Conservation (phyloP, 2,797 vertebrate species). For the Anguilla obscura region DNA sequence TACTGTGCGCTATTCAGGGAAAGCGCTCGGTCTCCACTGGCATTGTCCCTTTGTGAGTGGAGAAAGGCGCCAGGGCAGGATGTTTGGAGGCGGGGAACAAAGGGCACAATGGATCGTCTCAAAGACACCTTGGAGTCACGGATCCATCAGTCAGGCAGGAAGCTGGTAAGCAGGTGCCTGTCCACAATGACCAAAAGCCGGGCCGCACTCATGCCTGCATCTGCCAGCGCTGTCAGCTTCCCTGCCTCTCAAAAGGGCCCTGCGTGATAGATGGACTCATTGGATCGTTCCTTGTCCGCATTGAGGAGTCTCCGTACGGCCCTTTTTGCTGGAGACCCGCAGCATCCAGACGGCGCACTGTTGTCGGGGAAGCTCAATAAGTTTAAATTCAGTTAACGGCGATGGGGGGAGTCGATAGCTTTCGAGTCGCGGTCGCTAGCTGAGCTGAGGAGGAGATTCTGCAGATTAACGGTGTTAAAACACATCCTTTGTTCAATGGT, state of each 20-base stretch:
- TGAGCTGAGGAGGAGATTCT: neutral
- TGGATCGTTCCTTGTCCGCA: slow-evolving; percentile 57
- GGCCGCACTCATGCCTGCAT: slow-evolving; percentile 48
- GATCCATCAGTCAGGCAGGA: slow-evolving; percentile 71
- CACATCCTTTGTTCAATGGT: neutral
- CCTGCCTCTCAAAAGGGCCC: slow-evolving; percentile 57
- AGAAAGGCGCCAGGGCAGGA: slow-evolving; percentile 59
- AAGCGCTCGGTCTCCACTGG: slow-evolving; percentile 61
- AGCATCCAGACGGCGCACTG: slow-evolving; percentile 21
- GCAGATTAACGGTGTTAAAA: slow-evolving; percentile 26
- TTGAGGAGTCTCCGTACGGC: slow-evolving; percentile 49
- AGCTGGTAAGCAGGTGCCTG: slow-evolving; percentile 72
- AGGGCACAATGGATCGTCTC: slow-evolving; percentile 69
- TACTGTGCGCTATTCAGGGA: slow-evolving; percentile 59
- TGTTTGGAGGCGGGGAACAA: slow-evolving; percentile 65
- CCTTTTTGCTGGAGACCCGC: slow-evolving; percentile 39
- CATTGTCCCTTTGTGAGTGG: slow-evolving; percentile 64
- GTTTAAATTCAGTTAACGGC: slow-evolving; percentile 28
- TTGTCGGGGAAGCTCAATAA: slow-evolving; percentile 50
- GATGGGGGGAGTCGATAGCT: slow-evolving; percentile 37
- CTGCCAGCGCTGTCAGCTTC: slow-evolving; percentile 59
- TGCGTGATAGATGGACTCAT: slow-evolving; percentile 56
- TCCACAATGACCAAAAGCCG: slow-evolving; percentile 62
- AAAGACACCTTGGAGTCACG: slow-evolving; percentile 73
- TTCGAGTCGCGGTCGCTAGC: slow-evolving; percentile 29